phyloP scores from a whole-genome alignment of 2,113 vertebrate species.

The Heterotilapia buettikoferi region DNA sequence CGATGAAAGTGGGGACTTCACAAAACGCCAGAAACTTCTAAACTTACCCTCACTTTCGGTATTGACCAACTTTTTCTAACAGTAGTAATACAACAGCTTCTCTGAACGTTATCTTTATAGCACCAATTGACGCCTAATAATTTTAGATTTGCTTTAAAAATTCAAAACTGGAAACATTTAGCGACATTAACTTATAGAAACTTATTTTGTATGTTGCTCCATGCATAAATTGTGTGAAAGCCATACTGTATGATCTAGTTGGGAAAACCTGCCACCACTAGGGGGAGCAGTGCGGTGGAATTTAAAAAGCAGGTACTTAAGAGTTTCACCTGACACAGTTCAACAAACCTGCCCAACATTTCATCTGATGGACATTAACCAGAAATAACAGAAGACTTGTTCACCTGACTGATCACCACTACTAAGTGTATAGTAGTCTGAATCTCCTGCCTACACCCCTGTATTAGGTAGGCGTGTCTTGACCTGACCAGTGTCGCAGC shows the following conservation, averaged over 20 bases:
- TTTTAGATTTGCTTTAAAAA: neutral
- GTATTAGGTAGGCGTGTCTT: neutral
- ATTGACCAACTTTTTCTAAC: neutral
- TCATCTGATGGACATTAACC: neutral
- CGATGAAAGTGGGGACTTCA: neutral
- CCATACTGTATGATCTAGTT: neutral
- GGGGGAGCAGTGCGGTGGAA: neutral
- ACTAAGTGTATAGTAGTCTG: neutral
- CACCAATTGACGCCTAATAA: neutral
- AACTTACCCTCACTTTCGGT: neutral
- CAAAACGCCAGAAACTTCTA: fast-evolving
- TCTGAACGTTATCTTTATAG: neutral
- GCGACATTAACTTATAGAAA: neutral
- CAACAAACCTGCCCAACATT: neutral
- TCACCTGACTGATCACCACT: neutral
- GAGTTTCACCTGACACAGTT: neutral
- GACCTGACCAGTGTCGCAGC: neutral
- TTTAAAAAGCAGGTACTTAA: neutral
- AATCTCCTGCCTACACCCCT: neutral
- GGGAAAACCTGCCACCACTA: neutral
- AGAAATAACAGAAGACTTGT: neutral
- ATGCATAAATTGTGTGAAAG: neutral
- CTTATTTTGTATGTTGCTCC: fast-evolving
- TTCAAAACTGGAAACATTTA: neutral
- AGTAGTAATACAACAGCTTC: neutral